Evolutionary conservation across 2,888 invertebrate species (phyloP), one percentile per base, ranked within the genome.

Genomic region (Leptinotarsa rubiginosa): DNA sequence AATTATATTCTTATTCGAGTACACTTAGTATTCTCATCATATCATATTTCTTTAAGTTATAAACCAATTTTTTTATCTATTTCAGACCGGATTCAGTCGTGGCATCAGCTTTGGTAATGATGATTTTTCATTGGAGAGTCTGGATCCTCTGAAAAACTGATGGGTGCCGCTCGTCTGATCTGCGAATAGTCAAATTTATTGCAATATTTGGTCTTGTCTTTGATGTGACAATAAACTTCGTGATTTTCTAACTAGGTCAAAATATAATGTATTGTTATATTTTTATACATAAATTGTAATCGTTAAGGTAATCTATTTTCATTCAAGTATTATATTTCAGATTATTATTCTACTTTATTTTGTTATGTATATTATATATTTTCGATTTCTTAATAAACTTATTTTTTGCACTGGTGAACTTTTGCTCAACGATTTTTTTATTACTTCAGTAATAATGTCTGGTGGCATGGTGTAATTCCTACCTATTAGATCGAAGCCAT

Each of bases 41-140:
- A 12, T 12, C 3, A 41, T 41, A 41, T 41, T 41, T 41, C 10
- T 41, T 10, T 10, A 41, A 10, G 2, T 10, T 41, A 41, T 12
- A 41, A 10, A 41, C 10, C 41, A 12, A 41, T 10, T 41, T 80
- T 31, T 75, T 81, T 81, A 80, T 86, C 2, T 2, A 41, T 91
- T 89, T 68, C 90, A 97, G 97, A 96, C 94, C 89, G 96, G 96
- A 81, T 96, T 96, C 89, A 95, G 94, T 88, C 91, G 95, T 88
- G 96, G 96, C 81, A 91, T 96, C 85, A 92, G 94, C 79, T 95
- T 96, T 89, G 96, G 95, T 84, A 95, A 95, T 86, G 97, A 97
- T 88, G 97, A 97, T 89, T 98, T 98, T 89, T 95, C 96, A 81
- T 89, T 97, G 88, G 97, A 97, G 87, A 96, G 96, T 88, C 91